phyloP scores from a whole-genome alignment of 2,888 invertebrate genomes.

The Ellobium chinense region DNA sequence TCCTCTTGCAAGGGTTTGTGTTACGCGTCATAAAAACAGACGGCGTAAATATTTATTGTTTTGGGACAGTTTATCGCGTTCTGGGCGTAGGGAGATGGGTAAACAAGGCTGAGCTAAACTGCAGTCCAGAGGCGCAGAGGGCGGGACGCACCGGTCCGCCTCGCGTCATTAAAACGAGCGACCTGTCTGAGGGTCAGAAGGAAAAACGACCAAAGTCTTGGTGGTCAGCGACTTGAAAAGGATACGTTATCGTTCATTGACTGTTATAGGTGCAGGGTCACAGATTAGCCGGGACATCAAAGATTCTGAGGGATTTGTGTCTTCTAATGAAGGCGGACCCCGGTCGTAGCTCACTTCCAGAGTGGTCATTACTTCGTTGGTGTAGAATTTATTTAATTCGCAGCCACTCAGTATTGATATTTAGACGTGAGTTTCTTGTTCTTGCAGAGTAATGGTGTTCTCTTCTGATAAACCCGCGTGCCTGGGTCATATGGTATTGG shows the following conservation, averaged over 20 bases:
- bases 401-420: no score
- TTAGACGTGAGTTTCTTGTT: no score
- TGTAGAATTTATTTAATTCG: no score
- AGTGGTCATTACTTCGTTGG: not conserved
- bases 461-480: no score
- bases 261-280: not conserved
- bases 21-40: not conserved
- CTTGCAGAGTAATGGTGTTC: no score
- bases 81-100: not conserved
- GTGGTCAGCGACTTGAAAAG: not conserved
- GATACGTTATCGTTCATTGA: not conserved
- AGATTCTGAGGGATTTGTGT: not conserved
- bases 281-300: not conserved
- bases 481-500: no score
- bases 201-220: not conserved
- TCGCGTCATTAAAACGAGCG: not conserved
- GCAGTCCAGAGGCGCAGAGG: not conserved
- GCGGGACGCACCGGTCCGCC: not conserved
- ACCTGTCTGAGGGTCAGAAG: not conserved
- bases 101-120: not conserved
- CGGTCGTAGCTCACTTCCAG: not conserved
- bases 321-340: not conserved
- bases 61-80: not conserved
- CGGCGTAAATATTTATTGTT: not conserved
- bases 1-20: not conserved